Evolutionary conservation across 2,888 invertebrate genomes (phyloP).

Genomic region (Hydriomena furcata): DNA sequence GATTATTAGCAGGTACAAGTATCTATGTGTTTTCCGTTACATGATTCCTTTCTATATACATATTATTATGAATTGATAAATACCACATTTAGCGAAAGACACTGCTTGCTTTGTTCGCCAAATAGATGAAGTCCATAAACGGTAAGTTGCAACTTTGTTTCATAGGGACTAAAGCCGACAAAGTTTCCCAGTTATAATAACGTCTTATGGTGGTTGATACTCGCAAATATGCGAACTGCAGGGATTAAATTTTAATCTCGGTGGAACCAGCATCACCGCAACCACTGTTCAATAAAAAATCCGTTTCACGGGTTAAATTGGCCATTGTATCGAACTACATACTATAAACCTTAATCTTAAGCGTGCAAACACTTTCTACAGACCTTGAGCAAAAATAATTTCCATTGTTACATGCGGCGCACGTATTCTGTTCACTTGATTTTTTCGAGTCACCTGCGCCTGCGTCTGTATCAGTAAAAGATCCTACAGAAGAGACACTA

Average conservation of each 20-base stretch:
- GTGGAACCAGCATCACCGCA: constrained; percentile 1
- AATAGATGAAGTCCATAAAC: constrained; percentile 9
- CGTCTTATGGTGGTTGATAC: constrained; percentile 1
- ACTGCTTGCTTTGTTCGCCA: constrained; percentile 1
- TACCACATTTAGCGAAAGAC: constrained; percentile 4
- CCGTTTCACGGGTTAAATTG: constrained; percentile 46
- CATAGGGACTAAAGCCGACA: constrained; percentile 9
- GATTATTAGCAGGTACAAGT: no score
- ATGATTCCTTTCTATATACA: neutral
- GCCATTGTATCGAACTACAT: constrained; percentile 53
- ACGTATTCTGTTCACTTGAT: constrained; percentile 51
- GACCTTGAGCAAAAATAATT: constrained; percentile 53
- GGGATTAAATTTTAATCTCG: constrained; percentile 25
- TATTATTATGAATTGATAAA: constrained; percentile 1
- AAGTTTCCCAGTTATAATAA: neutral
- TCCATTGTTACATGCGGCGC: constrained; percentile 56
- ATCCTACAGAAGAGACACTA: neutral
- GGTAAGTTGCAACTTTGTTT: constrained; percentile 13
- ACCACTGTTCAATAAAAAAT: constrained; percentile 36
- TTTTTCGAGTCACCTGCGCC: constrained; percentile 49
- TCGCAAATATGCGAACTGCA: constrained; percentile 23
- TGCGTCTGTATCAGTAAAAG: constrained; percentile 1
- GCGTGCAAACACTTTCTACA: constrained; percentile 59
- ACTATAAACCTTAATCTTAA: constrained; percentile 44
- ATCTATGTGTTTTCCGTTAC: no score